A percentile compares a stretch with the other conserved stretches of the same genome.
Conservation (phyloP, 2,888 invertebrate genomes). For the Dendrolimus pini region DNA sequence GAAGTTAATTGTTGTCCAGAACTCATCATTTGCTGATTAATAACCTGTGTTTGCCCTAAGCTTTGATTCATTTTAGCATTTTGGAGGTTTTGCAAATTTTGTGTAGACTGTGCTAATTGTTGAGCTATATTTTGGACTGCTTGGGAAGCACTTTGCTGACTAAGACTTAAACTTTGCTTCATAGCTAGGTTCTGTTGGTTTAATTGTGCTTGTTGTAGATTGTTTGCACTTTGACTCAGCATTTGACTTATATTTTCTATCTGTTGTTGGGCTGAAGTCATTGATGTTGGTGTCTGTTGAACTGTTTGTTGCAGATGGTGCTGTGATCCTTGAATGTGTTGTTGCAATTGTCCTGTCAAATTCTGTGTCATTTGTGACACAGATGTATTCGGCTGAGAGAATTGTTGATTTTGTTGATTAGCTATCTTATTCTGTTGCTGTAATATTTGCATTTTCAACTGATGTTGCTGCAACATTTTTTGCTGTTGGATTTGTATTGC, state of each 20-base stretch:
- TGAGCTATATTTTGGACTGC: constrained; percentile 69
- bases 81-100: constrained; percentile 58
- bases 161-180: constrained; percentile 60
- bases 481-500: constrained; percentile 73
- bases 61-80: constrained; percentile 67
- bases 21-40: constrained; percentile 63
- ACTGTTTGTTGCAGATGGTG: constrained; percentile 62
- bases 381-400: constrained; percentile 58
- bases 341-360: constrained; percentile 55
- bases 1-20: constrained; percentile 67
- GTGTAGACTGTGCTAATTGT: constrained; percentile 62
- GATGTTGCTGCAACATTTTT: constrained; percentile 76
- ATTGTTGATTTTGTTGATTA: constrained; percentile 46
- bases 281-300: constrained; percentile 55
- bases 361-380: constrained; percentile 63
- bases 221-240: constrained; percentile 69
- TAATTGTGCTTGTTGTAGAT: constrained; percentile 60
- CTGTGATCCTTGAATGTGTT: constrained; percentile 56
- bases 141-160: constrained; percentile 58
- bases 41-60: constrained; percentile 57
- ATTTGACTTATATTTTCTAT: constrained; percentile 79
- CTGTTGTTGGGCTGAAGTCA: constrained; percentile 78
- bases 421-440: constrained; percentile 45
- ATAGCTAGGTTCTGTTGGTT: constrained; percentile 63
- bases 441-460: constrained; percentile 71